Base-by-base conservation (phyloP, 2,797 vertebrate species). In the Rhinatrema bivittatum region DNA sequence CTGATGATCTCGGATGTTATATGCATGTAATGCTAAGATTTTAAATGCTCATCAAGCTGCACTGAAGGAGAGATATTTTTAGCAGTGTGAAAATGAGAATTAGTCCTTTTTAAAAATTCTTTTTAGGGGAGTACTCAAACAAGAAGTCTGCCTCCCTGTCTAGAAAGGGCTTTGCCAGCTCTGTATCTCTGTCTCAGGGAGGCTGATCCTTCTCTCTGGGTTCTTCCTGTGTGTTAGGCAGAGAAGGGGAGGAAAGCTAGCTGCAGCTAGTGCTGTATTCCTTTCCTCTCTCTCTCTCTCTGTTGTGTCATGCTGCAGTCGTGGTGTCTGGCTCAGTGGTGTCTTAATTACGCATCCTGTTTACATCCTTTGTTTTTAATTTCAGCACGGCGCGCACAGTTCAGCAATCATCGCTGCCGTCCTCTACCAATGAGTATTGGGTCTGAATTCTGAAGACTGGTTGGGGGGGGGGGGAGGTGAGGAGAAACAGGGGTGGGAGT, bases 321-420 rank as follows among this genome's bases (percentile, higher is more conserved):
- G 67, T 63, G 66, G 70, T 76, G 79, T 78, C 76, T 84, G 80
- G 71, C 72, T 80, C 65, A 38, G 50, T 74, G 62, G 73, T 63
- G 48, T 81, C 81, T 86, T 86, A 85, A 82, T 86, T 81, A 82
- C 67, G 56, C 78, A 85, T 86, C 84, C 87, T 86, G 85, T 87
- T 89, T 87, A 85, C 77, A 72, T 72, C 72, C 62, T 85, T 74
- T 86, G 83, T 89, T 82, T 87, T 79, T 78, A 73, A 85, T 84
- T 83, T 67, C 69, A 29, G 68, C 63, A 65, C 56, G 50, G 73
- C 73, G 59, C 75, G 74, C 70, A 52, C 59, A 56, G 52, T 45
- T 52, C 68, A 67, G 40, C 53, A 42, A 44, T 42, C 69, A 56
- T 63, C 52, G 32, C 27, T 20, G 50, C 38, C 2, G 25, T 47